These are phyloP conservation scores for Habrosyne pyritoides DNA, from an alignment of 2,888 invertebrate species.

Conservation along the genomic window DNA sequence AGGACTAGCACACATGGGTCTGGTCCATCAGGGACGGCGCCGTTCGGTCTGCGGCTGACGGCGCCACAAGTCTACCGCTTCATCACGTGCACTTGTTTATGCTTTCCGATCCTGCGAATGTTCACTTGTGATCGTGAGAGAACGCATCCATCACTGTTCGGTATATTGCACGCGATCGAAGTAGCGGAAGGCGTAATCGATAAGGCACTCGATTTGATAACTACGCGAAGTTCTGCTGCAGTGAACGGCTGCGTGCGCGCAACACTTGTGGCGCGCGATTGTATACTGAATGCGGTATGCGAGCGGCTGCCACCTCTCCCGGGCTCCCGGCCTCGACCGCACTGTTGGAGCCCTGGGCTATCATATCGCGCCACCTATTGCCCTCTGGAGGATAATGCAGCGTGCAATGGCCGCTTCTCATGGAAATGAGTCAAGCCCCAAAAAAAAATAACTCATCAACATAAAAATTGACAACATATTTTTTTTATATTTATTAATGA, in stretches of 20 bases:
- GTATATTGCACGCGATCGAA: conserved; percentile 49
- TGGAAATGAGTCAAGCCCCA: conserved; percentile 35
- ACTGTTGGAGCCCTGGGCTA: conserved; percentile 63
- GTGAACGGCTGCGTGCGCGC: conserved; percentile 74
- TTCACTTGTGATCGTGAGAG: conserved; percentile 47
- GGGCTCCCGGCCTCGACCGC: conserved; percentile 75
- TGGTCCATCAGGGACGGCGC: conserved; percentile 59
- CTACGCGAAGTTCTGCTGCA: conserved; percentile 52
- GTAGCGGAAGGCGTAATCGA: conserved; percentile 61
- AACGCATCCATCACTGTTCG: conserved; percentile 61
- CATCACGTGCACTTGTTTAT: conserved; percentile 57
- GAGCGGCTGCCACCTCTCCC: conserved; percentile 70
- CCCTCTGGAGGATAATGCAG: conserved; percentile 70
- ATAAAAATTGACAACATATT: too few species aligned
- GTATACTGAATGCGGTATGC: conserved; percentile 71
- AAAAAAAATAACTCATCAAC: background rate
- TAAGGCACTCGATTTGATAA: conserved; percentile 59
- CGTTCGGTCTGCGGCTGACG: conserved; percentile 66
- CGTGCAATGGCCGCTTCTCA: conserved; percentile 65
- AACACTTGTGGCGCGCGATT: conserved; percentile 75
- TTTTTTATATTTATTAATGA: too few species aligned
- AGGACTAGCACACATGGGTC: conserved; percentile 54
- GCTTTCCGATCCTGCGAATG: conserved; percentile 49
- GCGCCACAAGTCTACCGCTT: conserved; percentile 44
- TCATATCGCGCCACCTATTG: conserved; percentile 73